Percentiles rank a stretch among this genome's conserved stretches.
Evolutionary conservation across 2,113 vertebrate species (phyloP).

Genomic region (Hucho hucho): DNA sequence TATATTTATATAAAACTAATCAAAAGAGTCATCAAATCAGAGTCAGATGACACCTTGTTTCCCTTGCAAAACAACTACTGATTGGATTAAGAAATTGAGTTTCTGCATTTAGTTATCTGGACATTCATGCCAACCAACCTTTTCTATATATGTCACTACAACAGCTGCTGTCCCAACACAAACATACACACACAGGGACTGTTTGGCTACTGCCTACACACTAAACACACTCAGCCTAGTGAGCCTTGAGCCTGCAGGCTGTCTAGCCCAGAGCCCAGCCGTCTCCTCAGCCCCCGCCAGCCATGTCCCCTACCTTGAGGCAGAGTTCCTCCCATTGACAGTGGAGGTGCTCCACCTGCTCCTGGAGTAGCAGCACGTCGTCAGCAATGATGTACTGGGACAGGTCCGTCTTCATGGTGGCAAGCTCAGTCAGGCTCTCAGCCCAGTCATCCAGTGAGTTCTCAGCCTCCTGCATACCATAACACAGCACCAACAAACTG

Average conservation of each 20-base stretch:
- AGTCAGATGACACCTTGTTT: not conserved
- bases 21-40: not conserved
- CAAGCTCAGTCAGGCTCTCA: constrained; percentile 78
- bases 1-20: not conserved
- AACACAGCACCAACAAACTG: constrained; percentile 6
- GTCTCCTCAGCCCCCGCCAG: not conserved
- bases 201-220: not conserved
- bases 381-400: constrained; percentile 79
- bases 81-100: constrained; percentile 2
- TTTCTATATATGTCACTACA: not conserved
- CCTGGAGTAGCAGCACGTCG: constrained; percentile 80
- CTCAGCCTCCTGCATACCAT: constrained; percentile 10
- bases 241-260: not conserved
- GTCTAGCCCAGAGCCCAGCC: constrained; percentile 11
- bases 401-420: constrained; percentile 80
- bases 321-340: constrained; percentile 80
- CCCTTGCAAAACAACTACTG: not conserved
- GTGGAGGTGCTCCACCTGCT: constrained; percentile 83
- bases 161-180: not conserved
- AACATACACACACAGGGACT: not conserved
- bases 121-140: not conserved
- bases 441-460: constrained; percentile 79
- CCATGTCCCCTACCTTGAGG: constrained; percentile 61
- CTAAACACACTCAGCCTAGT: constrained; percentile 5
- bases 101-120: not conserved